phyloP scores from a whole-genome alignment of 2,888 invertebrate genomes.

The Microplitis deprimator region DNA sequence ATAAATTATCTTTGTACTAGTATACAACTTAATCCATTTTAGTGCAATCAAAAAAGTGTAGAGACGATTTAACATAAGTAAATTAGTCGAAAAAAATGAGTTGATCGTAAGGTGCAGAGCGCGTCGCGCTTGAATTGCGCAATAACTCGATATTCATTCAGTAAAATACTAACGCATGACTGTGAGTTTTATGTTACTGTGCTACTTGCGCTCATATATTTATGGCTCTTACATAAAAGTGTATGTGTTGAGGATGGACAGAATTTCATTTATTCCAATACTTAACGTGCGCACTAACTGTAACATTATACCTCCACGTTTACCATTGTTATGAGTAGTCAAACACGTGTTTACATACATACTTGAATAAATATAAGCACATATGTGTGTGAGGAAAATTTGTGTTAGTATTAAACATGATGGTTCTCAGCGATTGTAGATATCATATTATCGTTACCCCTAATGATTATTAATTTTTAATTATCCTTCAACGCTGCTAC shows the following conservation, averaged over 20 bases:
- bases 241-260: constrained; percentile 31
- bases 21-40: too few species aligned
- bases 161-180: neutral
- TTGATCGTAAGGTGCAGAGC: too few species aligned
- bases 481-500: constrained; percentile 41
- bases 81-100: too few species aligned
- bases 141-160: neutral
- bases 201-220: constrained; percentile 18
- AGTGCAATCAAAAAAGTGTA: too few species aligned
- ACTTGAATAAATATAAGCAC: constrained; percentile 35
- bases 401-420: constrained; percentile 17
- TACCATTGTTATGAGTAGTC: constrained; percentile 47
- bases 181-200: neutral
- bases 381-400: neutral
- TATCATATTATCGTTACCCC: constrained; percentile 31
- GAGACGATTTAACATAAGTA: too few species aligned
- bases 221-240: constrained; percentile 13
- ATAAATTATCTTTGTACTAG: too few species aligned
- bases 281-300: constrained; percentile 45
- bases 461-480: constrained; percentile 52
- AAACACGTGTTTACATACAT: constrained; percentile 48
- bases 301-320: constrained; percentile 47
- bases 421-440: constrained; percentile 26
- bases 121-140: neutral
- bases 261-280: constrained; percentile 56